Evolutionary conservation across 2,113 vertebrate genomes (phyloP).

Genomic region (Colius striatus): DNA sequence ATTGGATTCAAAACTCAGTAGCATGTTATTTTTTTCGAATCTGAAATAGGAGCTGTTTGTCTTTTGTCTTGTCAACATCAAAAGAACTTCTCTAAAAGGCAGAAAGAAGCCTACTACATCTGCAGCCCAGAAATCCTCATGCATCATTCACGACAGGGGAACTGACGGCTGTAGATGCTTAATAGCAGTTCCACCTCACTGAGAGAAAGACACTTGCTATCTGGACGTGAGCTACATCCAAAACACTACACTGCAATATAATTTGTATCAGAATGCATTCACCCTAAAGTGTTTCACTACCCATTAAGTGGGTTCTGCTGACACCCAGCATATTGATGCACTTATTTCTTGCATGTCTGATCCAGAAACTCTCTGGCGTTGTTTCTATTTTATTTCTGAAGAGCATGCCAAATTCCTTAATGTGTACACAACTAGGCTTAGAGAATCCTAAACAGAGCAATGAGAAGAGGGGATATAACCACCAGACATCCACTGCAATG

Average conservation of each 20-base stretch:
- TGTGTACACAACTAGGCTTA: not conserved
- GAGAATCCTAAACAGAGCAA: not conserved
- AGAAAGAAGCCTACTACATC: not conserved
- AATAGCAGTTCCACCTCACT: not conserved
- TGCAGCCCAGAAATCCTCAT: not conserved
- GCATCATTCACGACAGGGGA: not conserved
- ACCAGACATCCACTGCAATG: not conserved
- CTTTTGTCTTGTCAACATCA: constrained; percentile 23
- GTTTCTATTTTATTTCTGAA: not conserved
- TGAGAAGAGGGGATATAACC: not conserved
- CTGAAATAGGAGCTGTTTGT: not conserved
- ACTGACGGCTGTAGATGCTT: not conserved
- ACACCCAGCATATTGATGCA: not conserved
- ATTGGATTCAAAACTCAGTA: not conserved
- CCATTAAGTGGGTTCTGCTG: not conserved
- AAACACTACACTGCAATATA: not conserved
- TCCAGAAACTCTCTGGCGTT: not conserved
- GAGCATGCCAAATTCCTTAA: not conserved
- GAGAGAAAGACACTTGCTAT: not conserved
- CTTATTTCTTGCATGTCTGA: not conserved
- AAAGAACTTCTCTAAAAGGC: not conserved
- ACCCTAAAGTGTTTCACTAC: not conserved
- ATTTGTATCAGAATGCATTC: not conserved
- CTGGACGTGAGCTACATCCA: not conserved
- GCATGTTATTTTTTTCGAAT: not conserved